phyloP scores from a whole-genome alignment of 2,888 invertebrate genomes.

The Habrosyne pyritoides region DNA sequence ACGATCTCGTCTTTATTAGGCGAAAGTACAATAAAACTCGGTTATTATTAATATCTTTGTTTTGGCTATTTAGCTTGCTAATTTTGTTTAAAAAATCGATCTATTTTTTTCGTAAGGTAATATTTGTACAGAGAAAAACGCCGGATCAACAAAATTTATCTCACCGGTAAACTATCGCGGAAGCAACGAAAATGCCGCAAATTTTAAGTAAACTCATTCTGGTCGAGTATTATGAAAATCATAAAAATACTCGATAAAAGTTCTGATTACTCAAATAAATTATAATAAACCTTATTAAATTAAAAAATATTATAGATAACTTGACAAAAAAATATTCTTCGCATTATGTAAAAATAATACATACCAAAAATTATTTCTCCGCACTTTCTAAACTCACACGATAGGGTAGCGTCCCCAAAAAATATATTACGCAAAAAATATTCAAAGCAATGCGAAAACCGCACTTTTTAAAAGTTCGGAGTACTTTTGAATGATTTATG shows the following conservation, averaged over 20 bases:
- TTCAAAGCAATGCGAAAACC: background rate
- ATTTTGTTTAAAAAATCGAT: too few relatives aligned
- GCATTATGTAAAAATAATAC: background rate
- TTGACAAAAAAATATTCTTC: constrained; percentile 15
- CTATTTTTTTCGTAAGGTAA: too few relatives aligned
- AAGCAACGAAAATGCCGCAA: constrained; percentile 28
- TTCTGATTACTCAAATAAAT: background rate
- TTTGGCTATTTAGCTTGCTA: too few relatives aligned
- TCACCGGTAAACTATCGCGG: constrained; percentile 11
- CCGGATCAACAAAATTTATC: background rate
- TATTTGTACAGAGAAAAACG: too few relatives aligned
- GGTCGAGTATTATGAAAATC: background rate
- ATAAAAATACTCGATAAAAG: background rate
- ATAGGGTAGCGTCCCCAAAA: background rate
- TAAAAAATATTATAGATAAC: constrained; percentile 15
- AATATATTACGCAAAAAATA: constrained; percentile 1
- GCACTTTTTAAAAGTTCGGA: background rate
- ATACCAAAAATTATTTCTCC: background rate
- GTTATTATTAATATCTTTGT: too few relatives aligned
- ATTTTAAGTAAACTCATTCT: too few relatives aligned
- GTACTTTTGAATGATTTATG: background rate
- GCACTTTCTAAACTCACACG: background rate
- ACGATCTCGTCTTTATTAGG: too few relatives aligned
- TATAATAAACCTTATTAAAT: background rate
- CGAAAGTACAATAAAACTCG: too few relatives aligned